phyloP scores from a whole-genome alignment of 2,797 vertebrate genomes.

The Sebastes vulpes region DNA sequence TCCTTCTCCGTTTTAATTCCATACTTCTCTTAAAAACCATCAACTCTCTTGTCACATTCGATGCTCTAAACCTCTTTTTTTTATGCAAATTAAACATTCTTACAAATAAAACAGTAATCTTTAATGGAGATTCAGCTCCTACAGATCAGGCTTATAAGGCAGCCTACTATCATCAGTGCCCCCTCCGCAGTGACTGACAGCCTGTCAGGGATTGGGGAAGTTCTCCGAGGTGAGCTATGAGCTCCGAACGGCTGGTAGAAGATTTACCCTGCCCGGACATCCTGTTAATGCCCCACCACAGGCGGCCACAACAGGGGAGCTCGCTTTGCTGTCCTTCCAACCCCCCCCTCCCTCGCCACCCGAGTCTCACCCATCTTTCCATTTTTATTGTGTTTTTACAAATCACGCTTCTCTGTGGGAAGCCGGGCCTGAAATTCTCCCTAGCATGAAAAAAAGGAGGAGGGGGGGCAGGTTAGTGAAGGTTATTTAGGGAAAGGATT shows the following conservation, averaged over 20 bases:
- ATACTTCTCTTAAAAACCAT: background rate
- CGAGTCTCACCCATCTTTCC: conserved; percentile 58
- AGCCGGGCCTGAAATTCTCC: conserved; percentile 58
- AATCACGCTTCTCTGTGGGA: conserved; percentile 69
- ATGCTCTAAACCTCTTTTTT: background rate
- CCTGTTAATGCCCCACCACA: conserved; percentile 72
- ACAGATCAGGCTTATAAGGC: background rate
- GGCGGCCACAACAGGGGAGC: conserved; percentile 70
- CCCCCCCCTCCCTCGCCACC: conserved; percentile 22
- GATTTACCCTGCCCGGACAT: conserved; percentile 71
- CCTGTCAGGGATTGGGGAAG: conserved; percentile 31
- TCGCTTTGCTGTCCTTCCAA: conserved; percentile 46
- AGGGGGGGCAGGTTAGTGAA: conserved; percentile 46
- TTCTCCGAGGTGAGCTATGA: conserved; percentile 37
- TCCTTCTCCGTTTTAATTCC: background rate
- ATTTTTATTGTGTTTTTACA: conserved; percentile 79
- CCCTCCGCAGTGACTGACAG: conserved; percentile 24
- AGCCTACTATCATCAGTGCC: background rate
- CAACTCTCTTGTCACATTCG: background rate
- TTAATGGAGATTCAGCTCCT: background rate
- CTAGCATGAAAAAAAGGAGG: conserved; percentile 37
- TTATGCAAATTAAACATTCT: background rate
- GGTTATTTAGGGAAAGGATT: conserved; percentile 58
- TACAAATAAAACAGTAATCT: background rate
- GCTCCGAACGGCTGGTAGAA: conserved; percentile 40